These are phyloP conservation scores for Botia almorhae DNA, from an alignment of 2,797 vertebrate genomes.

Conservation along the genomic window DNA sequence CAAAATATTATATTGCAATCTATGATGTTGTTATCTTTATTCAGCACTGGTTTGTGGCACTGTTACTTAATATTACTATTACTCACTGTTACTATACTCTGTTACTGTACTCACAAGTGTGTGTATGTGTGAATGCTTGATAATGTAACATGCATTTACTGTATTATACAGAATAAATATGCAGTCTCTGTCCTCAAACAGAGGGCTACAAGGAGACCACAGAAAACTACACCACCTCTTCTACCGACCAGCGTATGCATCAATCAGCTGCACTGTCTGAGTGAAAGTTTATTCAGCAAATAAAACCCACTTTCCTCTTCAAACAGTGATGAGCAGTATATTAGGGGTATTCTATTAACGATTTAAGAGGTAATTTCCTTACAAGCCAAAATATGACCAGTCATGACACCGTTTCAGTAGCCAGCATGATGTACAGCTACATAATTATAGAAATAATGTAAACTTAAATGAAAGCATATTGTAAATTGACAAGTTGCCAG, in stretches of 20 bases:
- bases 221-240: slow-evolving; percentile 88
- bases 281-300: slow-evolving; percentile 14
- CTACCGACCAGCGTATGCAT: slow-evolving; percentile 97
- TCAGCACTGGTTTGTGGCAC: slow-evolving; percentile 30
- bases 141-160: slow-evolving; percentile 11
- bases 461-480: no score
- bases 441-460: no score
- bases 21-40: slow-evolving; percentile 62
- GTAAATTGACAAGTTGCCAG: no score
- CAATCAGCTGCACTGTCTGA: slow-evolving; percentile 93
- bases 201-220: slow-evolving; percentile 88
- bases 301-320: not conserved
- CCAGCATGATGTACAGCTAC: no score
- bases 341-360: no score
- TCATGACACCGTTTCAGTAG: no score
- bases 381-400: no score
- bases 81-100: not conserved
- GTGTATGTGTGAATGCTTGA: slow-evolving; percentile 34
- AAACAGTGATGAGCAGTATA: not conserved
- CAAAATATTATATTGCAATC: slow-evolving; percentile 62
- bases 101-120: not conserved
- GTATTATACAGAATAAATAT: slow-evolving; percentile 80
- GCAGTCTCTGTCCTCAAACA: slow-evolving; percentile 93
- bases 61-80: no score
- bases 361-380: no score